Conservation (phyloP, 1,140 invertebrate species). For the Rhizoglyphus robini region DNA sequence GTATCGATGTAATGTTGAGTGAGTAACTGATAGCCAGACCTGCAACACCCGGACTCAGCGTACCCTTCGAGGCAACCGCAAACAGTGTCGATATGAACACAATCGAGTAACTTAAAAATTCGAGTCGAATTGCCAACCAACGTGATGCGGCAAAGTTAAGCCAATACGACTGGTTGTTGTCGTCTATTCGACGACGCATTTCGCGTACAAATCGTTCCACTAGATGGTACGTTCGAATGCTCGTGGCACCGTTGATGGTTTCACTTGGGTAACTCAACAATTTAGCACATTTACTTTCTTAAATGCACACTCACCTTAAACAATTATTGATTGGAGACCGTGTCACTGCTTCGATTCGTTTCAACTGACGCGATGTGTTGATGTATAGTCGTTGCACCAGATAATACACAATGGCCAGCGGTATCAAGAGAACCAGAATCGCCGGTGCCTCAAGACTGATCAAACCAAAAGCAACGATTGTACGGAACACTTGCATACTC, state of each 20-base stretch:
- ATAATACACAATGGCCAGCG: slow-evolving; percentile 43
- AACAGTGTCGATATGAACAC: slow-evolving; percentile 56
- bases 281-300: slow-evolving; percentile 30
- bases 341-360: slow-evolving; percentile 40
- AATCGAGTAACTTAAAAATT: slow-evolving; percentile 31
- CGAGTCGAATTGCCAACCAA: slow-evolving; percentile 35
- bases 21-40: slow-evolving; percentile 79
- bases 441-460: slow-evolving; percentile 49
- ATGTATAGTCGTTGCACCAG: slow-evolving; percentile 42
- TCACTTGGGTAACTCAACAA: slow-evolving; percentile 39
- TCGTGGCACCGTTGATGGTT: slow-evolving; percentile 33
- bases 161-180: slow-evolving; percentile 38
- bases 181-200: slow-evolving; percentile 33
- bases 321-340: slow-evolving; percentile 42
- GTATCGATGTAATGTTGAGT: slow-evolving; percentile 51
- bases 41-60: slow-evolving; percentile 56
- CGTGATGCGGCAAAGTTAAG: slow-evolving; percentile 28
- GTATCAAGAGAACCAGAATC: slow-evolving; percentile 53
- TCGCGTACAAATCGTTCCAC: slow-evolving; percentile 5
- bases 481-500: slow-evolving; percentile 45
- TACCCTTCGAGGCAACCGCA: slow-evolving; percentile 57
- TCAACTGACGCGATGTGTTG: slow-evolving; percentile 40
- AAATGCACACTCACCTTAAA: slow-evolving; percentile 37
- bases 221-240: slow-evolving; percentile 32
- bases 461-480: slow-evolving; percentile 67